These are phyloP conservation scores for Ryuthela nishihirai DNA, from an alignment of 2,888 invertebrate genomes.

Conservation along the genomic window DNA sequence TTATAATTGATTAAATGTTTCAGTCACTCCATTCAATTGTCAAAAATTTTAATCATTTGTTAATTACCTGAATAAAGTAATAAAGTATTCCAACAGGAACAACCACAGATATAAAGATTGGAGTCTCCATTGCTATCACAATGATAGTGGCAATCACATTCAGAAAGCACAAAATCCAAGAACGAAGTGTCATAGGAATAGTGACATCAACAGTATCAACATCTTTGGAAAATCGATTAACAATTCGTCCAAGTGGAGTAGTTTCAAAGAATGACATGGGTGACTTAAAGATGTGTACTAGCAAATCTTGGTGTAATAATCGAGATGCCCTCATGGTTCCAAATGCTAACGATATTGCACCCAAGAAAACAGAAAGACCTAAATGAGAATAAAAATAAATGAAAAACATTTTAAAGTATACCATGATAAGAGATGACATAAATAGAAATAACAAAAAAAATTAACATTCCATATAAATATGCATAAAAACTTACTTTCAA, in stretches of 20 bases:
- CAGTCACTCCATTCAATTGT: no score
- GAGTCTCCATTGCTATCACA: slow-evolving; percentile 46
- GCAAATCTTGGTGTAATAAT: slow-evolving; percentile 16
- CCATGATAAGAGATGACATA: not conserved
- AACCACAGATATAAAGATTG: slow-evolving; percentile 47
- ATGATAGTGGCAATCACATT: slow-evolving; percentile 45
- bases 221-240: no score
- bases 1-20: no score
- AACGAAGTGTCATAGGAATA: slow-evolving; percentile 2
- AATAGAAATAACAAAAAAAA: not conserved
- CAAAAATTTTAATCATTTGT: no score
- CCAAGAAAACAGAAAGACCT: slow-evolving; percentile 7
- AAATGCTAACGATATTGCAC: slow-evolving; percentile 8
- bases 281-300: slow-evolving; percentile 19
- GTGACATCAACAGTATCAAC: slow-evolving; percentile 4
- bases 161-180: slow-evolving; percentile 8
- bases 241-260: slow-evolving; percentile 33
- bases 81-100: slow-evolving; percentile 48
- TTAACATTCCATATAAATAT: not conserved
- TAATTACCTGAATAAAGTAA: slow-evolving; percentile 46
- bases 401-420: no score
- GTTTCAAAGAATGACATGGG: slow-evolving; percentile 39
- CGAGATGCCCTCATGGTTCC: slow-evolving; percentile 10
- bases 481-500: no score
- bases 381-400: slow-evolving; percentile 1